phyloP scores from a whole-genome alignment of 2,797 vertebrate species.

The Ciconia nigra region DNA sequence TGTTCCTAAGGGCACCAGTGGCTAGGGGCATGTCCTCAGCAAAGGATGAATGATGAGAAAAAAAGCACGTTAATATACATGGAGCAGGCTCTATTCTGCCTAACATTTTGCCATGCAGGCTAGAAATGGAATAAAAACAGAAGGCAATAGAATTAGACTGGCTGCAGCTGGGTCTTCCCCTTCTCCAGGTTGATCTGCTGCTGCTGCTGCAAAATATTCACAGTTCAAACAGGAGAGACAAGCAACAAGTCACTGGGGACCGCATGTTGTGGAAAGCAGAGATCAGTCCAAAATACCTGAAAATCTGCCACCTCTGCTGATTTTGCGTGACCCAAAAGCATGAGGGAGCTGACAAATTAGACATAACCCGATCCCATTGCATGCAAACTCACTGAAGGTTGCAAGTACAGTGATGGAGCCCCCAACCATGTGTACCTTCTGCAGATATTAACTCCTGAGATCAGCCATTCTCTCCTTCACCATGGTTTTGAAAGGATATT shows the following conservation, averaged over 20 bases:
- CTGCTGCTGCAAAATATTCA: not conserved
- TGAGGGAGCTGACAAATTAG: not conserved
- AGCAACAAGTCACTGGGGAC: not conserved
- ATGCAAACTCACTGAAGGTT: not conserved
- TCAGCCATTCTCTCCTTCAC: not conserved
- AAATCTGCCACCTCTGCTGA: not conserved
- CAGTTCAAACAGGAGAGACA: not conserved
- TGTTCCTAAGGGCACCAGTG: constrained; percentile 10
- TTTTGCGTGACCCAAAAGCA: not conserved
- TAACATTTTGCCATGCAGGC: not conserved
- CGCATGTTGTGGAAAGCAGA: not conserved
- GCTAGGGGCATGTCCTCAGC: not conserved
- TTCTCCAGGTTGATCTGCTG: not conserved
- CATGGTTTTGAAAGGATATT: not conserved
- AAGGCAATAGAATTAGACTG: not conserved
- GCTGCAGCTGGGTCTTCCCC: not conserved
- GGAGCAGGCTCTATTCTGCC: not conserved
- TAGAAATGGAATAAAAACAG: not conserved
- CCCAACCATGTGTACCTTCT: not conserved
- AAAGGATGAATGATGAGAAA: not conserved
- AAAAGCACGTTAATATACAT: not conserved
- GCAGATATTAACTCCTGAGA: not conserved
- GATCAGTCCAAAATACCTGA: not conserved
- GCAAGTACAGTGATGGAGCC: not conserved
- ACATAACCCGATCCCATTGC: not conserved